Evolutionary conservation across 2,113 vertebrate species (phyloP), one percentile per base, ranked within the genome.

Genomic region (Tursiops truncatus): DNA sequence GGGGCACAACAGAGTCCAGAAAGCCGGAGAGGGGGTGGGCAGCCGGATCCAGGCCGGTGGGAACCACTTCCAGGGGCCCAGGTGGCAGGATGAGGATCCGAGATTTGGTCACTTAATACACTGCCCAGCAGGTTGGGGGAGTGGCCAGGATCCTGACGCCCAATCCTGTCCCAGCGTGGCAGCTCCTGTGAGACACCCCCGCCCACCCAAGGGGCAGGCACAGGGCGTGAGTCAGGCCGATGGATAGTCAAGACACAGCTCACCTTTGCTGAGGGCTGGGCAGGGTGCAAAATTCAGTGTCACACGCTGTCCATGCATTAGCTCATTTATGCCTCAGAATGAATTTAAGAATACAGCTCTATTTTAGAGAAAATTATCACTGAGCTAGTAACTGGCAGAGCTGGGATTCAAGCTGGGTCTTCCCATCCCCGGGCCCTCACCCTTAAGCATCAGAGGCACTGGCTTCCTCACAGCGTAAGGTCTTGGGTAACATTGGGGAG

Each of bases 291-390:
- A 41, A 6, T 14, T 47, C 23, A 0, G 2, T 21, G 60, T 26
- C 58, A 26, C 50, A 0, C 1, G 82, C 18, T n/a, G 0, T 11
- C 36, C 38, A 23, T 0, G 6, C 17, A 0, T 5, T 14, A 14
- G 21, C 36, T 60, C 65, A 1, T 53, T 18, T 20, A 6, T 23
- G 47, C 33, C 65, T 77, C 47, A 13, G 20, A 38, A 65, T 41
- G 25, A 60, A 36, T 9, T 36, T 67, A 2, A 0, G 18, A n/a
- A 56, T 2, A 2, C n/a, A 28, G 58, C 31, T 67, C 38, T 12
- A 0, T 80, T 65, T 76, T 38, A 74, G 44, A 93, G 47, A 36
- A 28, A 20, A 36, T 1, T 14, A 38, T 38, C 18, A 0, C 67
- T 2, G 9, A 13, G 31, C n/a, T 28, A 26, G 33, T 71, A 38